phyloP scores from a whole-genome alignment of 2,888 invertebrate species.

The Drosophila helvetica region DNA sequence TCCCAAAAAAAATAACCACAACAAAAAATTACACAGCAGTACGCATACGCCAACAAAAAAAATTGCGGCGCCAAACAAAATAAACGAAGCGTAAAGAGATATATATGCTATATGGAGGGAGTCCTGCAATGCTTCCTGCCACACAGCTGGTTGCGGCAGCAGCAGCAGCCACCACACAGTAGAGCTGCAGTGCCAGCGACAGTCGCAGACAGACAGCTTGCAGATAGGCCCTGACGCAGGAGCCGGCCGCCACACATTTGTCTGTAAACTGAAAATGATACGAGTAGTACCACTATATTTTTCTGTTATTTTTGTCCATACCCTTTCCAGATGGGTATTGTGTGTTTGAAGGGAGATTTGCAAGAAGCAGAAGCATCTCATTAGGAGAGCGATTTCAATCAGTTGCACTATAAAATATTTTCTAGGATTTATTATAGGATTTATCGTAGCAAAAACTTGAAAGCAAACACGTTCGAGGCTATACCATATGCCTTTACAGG shows the following conservation, averaged over 20 bases:
- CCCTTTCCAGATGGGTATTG: neutral
- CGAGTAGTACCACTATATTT: conserved; percentile 28
- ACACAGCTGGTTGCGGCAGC: conserved; percentile 44
- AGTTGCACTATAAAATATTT: too few species aligned
- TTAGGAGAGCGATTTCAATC: neutral
- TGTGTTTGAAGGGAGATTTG: neutral
- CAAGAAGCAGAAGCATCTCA: neutral
- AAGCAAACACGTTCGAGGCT: too few species aligned
- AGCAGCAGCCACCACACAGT: conserved; percentile 21
- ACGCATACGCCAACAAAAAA: conserved; percentile 41
- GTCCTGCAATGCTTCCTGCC: conserved; percentile 14
- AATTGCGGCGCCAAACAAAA: conserved; percentile 63
- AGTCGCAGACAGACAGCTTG: conserved; percentile 33
- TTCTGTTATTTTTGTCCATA: neutral
- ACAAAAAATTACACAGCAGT: conserved; percentile 29
- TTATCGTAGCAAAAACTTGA: too few species aligned
- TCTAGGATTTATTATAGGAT: too few species aligned
- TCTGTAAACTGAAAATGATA: conserved; percentile 63
- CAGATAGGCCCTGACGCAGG: conserved; percentile 23
- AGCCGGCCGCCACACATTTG: conserved; percentile 40
- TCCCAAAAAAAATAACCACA: neutral
- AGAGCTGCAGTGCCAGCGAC: conserved; percentile 42
- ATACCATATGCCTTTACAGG: too few species aligned
- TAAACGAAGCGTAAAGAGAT: conserved; percentile 76
- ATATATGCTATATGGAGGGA: conserved; percentile 45